phyloP scores from a whole-genome alignment of 2,888 invertebrate genomes.

The Morpho achilles region DNA sequence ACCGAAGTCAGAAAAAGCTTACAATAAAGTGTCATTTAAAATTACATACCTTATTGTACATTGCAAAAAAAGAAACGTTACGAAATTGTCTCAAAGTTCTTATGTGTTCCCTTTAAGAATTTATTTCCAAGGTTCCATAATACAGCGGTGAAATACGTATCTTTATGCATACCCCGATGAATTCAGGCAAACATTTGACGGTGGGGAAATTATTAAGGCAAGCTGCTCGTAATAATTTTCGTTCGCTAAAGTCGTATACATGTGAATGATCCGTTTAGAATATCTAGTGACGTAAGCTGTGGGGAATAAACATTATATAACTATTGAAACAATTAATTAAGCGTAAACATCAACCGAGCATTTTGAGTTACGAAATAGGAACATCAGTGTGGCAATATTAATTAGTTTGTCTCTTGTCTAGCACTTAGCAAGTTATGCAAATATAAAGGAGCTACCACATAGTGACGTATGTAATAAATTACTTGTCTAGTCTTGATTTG shows the following conservation, averaged over 20 bases:
- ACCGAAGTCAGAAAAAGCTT: no score
- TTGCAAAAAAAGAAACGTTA: background rate
- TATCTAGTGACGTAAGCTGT: constrained; percentile 29
- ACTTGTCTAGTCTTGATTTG: no score
- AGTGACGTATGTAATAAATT: no score
- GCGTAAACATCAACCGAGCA: constrained; percentile 38
- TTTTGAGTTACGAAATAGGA: constrained; percentile 20
- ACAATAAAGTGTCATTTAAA: background rate
- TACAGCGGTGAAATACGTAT: constrained; percentile 4
- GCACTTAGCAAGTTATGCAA: constrained; percentile 1
- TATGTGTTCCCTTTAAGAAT: constrained; percentile 9
- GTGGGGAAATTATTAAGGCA: constrained; percentile 28
- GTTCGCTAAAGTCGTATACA: constrained; percentile 14
- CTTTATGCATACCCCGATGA: constrained; percentile 20
- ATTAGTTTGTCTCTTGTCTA: constrained; percentile 12
- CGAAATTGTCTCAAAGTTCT: constrained; percentile 1
- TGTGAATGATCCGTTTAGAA: constrained; percentile 30
- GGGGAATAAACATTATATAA: constrained; percentile 29
- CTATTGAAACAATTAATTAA: constrained; percentile 50
- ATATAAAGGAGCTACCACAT: no score
- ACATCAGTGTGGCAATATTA: constrained; percentile 15
- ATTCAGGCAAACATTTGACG: constrained; percentile 23
- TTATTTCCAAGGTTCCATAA: constrained; percentile 5
- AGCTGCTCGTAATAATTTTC: constrained; percentile 31
- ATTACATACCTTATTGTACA: constrained; percentile 4